Evolutionary conservation across 2,113 vertebrate genomes (phyloP).

Genomic region (Struthidea cinerea): DNA sequence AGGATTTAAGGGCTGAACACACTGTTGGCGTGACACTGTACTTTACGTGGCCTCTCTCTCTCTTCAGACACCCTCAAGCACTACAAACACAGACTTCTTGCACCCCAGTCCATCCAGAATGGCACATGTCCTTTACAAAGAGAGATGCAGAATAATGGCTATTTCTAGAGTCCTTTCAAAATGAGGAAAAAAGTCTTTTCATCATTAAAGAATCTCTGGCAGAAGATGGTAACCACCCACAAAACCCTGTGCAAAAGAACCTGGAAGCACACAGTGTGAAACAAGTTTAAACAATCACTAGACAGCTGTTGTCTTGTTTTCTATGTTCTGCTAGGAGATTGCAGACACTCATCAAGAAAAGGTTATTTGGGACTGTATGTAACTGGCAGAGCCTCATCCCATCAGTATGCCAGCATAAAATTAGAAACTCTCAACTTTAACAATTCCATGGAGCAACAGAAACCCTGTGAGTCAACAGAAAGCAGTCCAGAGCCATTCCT

Average conservation of each 20-base stretch:
- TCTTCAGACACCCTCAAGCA: background rate
- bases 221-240: background rate
- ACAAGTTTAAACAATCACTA: background rate
- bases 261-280: background rate
- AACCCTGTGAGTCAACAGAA: conserved; percentile 35
- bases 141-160: background rate
- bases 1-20: background rate
- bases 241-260: background rate
- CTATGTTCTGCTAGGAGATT: background rate
- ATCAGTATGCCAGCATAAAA: conserved; percentile 16
- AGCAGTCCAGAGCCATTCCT: conserved; percentile 10
- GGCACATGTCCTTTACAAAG: background rate
- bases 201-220: background rate
- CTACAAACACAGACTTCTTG: background rate
- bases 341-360: background rate
- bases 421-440: conserved; percentile 39
- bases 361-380: conserved; percentile 26
- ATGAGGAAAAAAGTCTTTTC: background rate
- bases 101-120: background rate
- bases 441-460: conserved; percentile 11
- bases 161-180: background rate
- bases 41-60: background rate
- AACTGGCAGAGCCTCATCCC: conserved; percentile 36
- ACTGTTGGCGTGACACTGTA: background rate
- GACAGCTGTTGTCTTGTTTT: background rate